Evolutionary conservation across 2,113 vertebrate genomes (phyloP), one percentile per base, ranked within the genome.

Genomic region (Apteryx owenii): DNA sequence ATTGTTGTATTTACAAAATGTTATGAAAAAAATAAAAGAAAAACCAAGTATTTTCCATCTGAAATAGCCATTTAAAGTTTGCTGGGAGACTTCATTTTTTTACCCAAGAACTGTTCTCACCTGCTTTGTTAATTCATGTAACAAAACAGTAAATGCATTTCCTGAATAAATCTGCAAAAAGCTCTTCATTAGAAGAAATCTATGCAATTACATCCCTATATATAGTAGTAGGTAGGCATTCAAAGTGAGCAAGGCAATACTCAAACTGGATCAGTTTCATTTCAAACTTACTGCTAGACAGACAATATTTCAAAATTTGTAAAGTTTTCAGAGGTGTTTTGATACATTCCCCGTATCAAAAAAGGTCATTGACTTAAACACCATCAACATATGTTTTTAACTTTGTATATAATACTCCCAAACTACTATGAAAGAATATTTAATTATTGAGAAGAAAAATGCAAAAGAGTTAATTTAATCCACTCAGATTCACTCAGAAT

Each of bases 161-260:
- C 60, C 70, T 8, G 5, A 8, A 2, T 53, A 28, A 2, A 18
- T 9, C 9, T 25, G 19, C 71, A 65, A 33, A 53, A 40, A 76
- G 36, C 10, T 36, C 51, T 77, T 38, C 44, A 40, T 46, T 77
- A 50, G 28, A 21, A 7, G 36, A 38, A 38, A 31, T 48, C 14
- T 28, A 6, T n/a, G 48, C 61, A 29, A 70, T 28, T 18, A 50
- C n/a, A 12, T 4, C n/a, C 21, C 40, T 4, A 6, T 12, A 1
- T 9, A 9, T 26, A 13, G 18, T 10, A 40, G 26, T 0, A 23
- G 54, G 44, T 29, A 50, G 46, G 21, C 19, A 1, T 3, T 31
- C 38, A 7, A 44, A 4, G 0, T 0, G 5, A 38, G 36, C 44
- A 58, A 29, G 3, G 2, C 6, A 26, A 22, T 1, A 19, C 68